These are phyloP conservation scores for Trissoscelio sp. DNA, from an alignment of 2,888 invertebrate species.

Conservation along the genomic window DNA sequence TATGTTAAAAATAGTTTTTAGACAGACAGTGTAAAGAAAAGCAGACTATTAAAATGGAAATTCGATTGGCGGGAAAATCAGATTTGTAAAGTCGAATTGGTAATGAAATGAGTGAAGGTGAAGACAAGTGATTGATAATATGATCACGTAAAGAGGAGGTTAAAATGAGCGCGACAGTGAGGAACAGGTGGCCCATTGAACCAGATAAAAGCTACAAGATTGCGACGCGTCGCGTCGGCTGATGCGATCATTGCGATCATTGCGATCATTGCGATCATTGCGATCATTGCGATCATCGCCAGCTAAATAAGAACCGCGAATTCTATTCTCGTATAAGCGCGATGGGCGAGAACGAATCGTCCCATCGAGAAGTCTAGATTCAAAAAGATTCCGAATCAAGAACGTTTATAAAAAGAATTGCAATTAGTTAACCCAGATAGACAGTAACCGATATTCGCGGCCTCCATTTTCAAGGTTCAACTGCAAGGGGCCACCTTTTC, in stretches of 20 bases:
- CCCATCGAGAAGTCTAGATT: constrained; percentile 60
- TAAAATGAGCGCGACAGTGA: too few species aligned
- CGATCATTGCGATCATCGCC: constrained; percentile 13
- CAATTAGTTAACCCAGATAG: constrained; percentile 78
- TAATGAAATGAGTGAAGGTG: constrained; percentile 9
- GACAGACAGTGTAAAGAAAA: too few species aligned
- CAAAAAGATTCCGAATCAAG: constrained; percentile 66
- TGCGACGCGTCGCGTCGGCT: neutral
- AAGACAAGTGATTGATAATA: constrained; percentile 26
- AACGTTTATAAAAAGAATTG: constrained; percentile 70
- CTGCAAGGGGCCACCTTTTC: constrained; percentile 4
- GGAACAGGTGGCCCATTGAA: constrained; percentile 70
- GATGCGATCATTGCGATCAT: too few species aligned
- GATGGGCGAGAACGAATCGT: constrained; percentile 46
- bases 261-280: too few species aligned
- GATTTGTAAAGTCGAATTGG: too few species aligned
- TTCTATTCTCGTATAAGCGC: constrained; percentile 49
- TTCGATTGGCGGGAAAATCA: too few species aligned
- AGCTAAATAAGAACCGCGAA: constrained; percentile 58
- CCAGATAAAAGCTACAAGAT: constrained; percentile 57
- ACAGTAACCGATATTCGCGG: constrained; percentile 74
- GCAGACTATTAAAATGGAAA: too few species aligned
- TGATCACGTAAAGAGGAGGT: constrained; percentile 56
- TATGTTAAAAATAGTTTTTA: too few species aligned
- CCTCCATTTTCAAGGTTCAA: constrained; percentile 74